A percentile compares a stretch with the other conserved stretches of the same genome.
phyloP scores from a whole-genome alignment of 2,797 vertebrate species.

The Sitta carolinensis region DNA sequence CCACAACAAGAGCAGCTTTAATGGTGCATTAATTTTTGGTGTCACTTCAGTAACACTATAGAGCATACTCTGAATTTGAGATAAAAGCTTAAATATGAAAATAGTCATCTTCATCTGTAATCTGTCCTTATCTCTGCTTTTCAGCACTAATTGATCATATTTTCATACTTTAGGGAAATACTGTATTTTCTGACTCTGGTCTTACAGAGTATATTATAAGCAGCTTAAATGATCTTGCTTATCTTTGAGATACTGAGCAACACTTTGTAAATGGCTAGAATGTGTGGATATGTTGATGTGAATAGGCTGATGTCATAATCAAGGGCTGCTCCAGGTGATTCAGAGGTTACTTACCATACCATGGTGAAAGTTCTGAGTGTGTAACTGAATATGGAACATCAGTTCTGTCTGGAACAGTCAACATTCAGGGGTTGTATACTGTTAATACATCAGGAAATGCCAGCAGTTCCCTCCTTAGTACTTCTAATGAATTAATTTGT shows the following conservation, averaged over 20 bases:
- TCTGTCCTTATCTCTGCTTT: neutral
- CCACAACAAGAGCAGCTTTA: neutral
- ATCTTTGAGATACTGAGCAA: neutral
- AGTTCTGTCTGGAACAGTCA: neutral
- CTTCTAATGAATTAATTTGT: neutral
- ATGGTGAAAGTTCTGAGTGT: neutral
- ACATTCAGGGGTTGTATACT: neutral
- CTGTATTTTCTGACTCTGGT: neutral
- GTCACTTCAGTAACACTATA: neutral
- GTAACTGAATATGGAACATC: neutral
- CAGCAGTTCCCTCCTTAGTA: neutral
- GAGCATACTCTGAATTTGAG: neutral
- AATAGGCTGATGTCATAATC: neutral
- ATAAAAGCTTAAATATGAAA: neutral
- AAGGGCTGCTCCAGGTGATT: neutral
- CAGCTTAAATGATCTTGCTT: neutral
- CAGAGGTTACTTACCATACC: too few species aligned
- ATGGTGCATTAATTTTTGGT: neutral
- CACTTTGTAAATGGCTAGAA: neutral
- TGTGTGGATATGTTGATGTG: neutral
- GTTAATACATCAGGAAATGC: neutral
- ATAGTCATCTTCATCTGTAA: neutral
- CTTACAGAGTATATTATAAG: neutral
- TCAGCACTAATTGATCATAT: neutral
- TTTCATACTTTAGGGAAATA: neutral